Evolutionary conservation across 2,888 invertebrate species (phyloP), one percentile per base, ranked within the genome.

Genomic region (Theretra japonica): DNA sequence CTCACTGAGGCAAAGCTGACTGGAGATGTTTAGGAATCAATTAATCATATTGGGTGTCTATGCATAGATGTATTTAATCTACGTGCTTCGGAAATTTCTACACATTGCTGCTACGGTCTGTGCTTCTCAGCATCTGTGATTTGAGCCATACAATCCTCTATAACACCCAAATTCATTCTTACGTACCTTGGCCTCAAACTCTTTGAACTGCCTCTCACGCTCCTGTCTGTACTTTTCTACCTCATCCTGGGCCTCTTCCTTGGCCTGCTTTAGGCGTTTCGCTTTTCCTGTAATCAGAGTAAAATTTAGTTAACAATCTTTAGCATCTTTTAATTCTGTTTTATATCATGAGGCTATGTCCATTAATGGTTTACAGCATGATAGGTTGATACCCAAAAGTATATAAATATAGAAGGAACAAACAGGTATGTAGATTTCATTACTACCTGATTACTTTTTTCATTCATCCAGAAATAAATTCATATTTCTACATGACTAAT

Each of bases 241-340:
- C 94, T 99, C 99, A 91, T 98, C 98, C 86, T 99, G 99, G 75
- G 99, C 99, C 95, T 99, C 99, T 89, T 99, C 99, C 95, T 99
- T 99, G 75, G 99, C 99, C 92, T 99, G 99, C 96, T 99, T 99
- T 95, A 99, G 96, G 89, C 99, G 96, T 88, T 97, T 97, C 79
- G 99, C 98, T 95, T 99, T 99, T 83, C 98, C 99, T 99, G 87
- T 74, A 94, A 91, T 23, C 19, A 48, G 33, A n/a, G 41, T 30
- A 15, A 21, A 23, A 33, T 23, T 62, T 53, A 15, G 5, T 33
- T 8, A 41, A 11, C 15, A 28, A 28, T 28, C 28, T 28, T 28
- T 28, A 28, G 4, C 3, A 1, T 28, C 4, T 28, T 6, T 4
- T 53, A 4, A 53, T 53, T 50, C 4, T 50, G 19, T 48, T 48